Evolutionary conservation across 2,797 vertebrate species (phyloP).

Genomic region (Lagocephalus sceleratus): DNA sequence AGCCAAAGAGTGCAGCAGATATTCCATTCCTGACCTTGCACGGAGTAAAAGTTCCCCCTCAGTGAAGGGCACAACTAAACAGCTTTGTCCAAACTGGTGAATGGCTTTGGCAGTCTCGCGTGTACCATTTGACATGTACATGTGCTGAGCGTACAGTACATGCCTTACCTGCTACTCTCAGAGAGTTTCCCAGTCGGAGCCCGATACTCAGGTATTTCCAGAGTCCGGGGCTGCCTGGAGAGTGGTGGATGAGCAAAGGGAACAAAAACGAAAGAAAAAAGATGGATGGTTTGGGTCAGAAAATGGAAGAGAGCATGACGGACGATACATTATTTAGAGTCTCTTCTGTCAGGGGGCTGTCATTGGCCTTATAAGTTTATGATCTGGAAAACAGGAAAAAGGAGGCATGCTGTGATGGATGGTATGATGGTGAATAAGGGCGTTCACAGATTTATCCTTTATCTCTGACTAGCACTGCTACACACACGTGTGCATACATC

Average conservation of each 20-base stretch:
- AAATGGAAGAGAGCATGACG: slow-evolving; percentile 45
- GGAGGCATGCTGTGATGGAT: slow-evolving; percentile 48
- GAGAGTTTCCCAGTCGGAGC: slow-evolving; percentile 85
- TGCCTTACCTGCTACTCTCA: slow-evolving; percentile 91
- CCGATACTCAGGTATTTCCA: slow-evolving; percentile 89
- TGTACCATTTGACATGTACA: slow-evolving; percentile 42
- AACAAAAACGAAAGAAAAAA: slow-evolving; percentile 56
- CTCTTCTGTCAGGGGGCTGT: slow-evolving; percentile 24
- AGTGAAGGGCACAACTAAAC: neutral
- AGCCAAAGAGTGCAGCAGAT: neutral
- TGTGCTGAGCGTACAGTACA: slow-evolving; percentile 50
- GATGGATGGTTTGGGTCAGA: slow-evolving; percentile 46
- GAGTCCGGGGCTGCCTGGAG: slow-evolving; percentile 89
- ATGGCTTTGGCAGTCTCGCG: neutral
- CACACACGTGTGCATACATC: slow-evolving; percentile 27
- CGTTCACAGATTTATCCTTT: slow-evolving; percentile 39
- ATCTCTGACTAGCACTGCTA: slow-evolving; percentile 22
- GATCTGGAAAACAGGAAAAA: slow-evolving; percentile 52
- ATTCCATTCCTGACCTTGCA: neutral
- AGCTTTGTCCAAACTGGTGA: slow-evolving; percentile 4
- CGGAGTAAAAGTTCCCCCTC: neutral
- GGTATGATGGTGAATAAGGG: slow-evolving; percentile 39
- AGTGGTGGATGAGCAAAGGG: slow-evolving; percentile 79
- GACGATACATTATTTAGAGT: slow-evolving; percentile 46
- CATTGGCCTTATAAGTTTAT: slow-evolving; percentile 52